These are phyloP conservation scores for Drosophila subpulchrella DNA, from an alignment of 1,140 invertebrate species.

Conservation along the genomic window DNA sequence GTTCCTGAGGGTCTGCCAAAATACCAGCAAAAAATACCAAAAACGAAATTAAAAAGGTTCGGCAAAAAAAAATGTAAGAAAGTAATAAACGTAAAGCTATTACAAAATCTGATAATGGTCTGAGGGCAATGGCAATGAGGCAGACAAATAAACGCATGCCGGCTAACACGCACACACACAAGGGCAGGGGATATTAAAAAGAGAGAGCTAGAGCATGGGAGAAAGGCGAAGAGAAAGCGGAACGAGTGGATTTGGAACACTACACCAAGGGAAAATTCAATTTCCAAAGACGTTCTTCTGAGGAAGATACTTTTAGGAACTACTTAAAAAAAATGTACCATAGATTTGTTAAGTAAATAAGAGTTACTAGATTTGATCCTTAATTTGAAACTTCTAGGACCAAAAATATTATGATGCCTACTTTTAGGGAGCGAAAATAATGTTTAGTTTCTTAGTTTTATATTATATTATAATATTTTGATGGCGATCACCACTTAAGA, in stretches of 20 bases:
- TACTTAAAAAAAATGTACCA: neutral
- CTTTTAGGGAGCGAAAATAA: neutral
- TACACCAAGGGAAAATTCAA: conserved; percentile 5
- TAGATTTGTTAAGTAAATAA: neutral
- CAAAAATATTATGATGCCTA: neutral
- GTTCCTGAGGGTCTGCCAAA: neutral
- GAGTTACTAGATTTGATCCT: no score
- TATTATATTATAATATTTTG: neutral
- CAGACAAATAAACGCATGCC: conserved; percentile 66
- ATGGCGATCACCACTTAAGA: neutral
- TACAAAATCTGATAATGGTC: conserved; percentile 83
- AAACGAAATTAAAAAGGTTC: conserved; percentile 62
- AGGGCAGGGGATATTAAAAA: conserved; percentile 18
- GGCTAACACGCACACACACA: conserved; percentile 42
- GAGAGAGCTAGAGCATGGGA: conserved; percentile 7
- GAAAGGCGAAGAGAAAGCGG: conserved; percentile 10
- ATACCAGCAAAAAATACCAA: conserved; percentile 62
- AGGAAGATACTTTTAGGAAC: no score
- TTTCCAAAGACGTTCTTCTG: neutral
- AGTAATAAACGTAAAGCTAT: conserved; percentile 84
- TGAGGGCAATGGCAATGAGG: conserved; percentile 70
- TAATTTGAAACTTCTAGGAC: no score
- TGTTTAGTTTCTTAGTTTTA: no score
- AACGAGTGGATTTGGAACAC: conserved; percentile 67
- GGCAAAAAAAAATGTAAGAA: conserved; percentile 72